Evolutionary conservation across 2,888 invertebrate genomes (phyloP).

Genomic region (Orthosia gothica): DNA sequence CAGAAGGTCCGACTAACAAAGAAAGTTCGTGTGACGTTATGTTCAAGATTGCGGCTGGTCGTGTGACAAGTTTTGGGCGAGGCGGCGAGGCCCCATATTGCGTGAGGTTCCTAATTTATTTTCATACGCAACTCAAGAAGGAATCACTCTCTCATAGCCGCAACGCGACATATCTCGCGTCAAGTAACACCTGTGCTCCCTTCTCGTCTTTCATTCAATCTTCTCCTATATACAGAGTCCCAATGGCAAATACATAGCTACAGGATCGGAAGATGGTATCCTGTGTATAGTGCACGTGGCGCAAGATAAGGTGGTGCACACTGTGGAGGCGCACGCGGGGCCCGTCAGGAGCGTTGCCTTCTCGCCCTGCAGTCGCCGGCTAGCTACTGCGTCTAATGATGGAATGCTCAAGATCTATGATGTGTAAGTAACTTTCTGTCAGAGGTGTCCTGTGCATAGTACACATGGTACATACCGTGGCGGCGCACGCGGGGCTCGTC

Average conservation of each 20-base stretch:
- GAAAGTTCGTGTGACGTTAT: neutral
- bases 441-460: conserved; percentile 97
- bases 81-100: neutral
- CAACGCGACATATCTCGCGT: neutral
- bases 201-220: neutral
- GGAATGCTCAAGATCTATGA: conserved; percentile 98
- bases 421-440: conserved; percentile 93
- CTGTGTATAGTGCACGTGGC: conserved; percentile 98
- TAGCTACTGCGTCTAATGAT: conserved; percentile 98
- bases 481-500: conserved; percentile 94
- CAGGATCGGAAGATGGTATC: conserved; percentile 98
- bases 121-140: neutral
- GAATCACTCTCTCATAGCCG: neutral
- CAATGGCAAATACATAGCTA: conserved; percentile 97
- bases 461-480: conserved; percentile 96
- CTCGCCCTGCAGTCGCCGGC: conserved; percentile 97
- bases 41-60: neutral
- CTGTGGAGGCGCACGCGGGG: conserved; percentile 98
- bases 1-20: neutral
- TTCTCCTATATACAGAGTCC: conserved; percentile 92
- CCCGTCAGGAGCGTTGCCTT: conserved; percentile 97
- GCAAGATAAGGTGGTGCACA: conserved; percentile 96
- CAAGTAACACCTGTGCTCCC: neutral
- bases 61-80: neutral
- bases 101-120: neutral